Percentiles rank a stretch among this genome's conserved stretches.
Conservation (phyloP, 2,888 invertebrate genomes). For the Cyclophora punctaria region DNA sequence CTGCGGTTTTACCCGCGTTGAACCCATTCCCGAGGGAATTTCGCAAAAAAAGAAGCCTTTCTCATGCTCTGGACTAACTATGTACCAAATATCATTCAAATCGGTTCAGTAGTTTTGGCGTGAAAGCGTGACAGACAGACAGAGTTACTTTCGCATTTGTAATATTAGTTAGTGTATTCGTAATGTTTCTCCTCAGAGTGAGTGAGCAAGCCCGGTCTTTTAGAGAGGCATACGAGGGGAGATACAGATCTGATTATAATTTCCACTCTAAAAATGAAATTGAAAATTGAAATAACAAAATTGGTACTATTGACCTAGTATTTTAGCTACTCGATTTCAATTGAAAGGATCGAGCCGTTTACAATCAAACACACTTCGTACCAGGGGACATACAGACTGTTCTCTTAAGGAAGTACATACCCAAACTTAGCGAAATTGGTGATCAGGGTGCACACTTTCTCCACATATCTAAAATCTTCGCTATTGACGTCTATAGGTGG, state of each 20-base stretch:
- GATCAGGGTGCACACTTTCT: conserved; percentile 42
- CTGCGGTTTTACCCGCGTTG: no score
- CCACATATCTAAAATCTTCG: conserved; percentile 31
- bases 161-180: no score
- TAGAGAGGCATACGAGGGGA: no score
- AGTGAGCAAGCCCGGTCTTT: no score
- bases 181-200: no score
- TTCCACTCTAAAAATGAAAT: background rate
- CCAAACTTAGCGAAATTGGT: conserved; percentile 56
- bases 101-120: no score
- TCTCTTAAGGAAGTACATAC: conserved; percentile 25
- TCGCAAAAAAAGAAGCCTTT: no score
- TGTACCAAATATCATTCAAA: no score
- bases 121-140: no score
- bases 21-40: no score
- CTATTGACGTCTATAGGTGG: conserved; percentile 26
- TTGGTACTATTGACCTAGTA: background rate
- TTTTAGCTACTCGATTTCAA: background rate
- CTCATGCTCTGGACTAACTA: no score
- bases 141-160: no score
- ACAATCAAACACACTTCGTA: background rate
- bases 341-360: background rate
- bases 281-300: background rate
- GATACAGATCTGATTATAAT: background rate
- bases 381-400: background rate